These are phyloP conservation scores for Drosophila miranda DNA, from an alignment of 1,140 invertebrate species.

Conservation along the genomic window DNA sequence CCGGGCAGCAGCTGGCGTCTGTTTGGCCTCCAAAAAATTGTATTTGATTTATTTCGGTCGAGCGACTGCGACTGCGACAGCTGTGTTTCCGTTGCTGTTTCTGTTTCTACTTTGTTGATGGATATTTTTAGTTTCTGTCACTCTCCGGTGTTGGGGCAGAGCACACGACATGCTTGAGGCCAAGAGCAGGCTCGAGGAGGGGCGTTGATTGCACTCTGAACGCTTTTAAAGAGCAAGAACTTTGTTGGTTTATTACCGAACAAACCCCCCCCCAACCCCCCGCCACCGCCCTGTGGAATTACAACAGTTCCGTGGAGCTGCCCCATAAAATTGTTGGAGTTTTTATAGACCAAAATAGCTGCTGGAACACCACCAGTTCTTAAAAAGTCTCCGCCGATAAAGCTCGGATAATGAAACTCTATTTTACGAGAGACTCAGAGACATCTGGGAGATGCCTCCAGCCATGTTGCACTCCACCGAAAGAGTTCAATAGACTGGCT, in stretches of 20 bases:
- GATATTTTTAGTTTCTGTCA: conserved; percentile 50
- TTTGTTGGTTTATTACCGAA: not conserved
- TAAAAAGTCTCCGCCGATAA: conserved; percentile 22
- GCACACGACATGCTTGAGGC: conserved; percentile 3
- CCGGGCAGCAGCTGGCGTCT: conserved; percentile 31
- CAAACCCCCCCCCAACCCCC: not conserved
- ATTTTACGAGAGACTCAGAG: conserved; percentile 32
- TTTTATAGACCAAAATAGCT: conserved; percentile 9
- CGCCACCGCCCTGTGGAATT: not conserved
- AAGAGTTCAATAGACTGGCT: conserved; percentile 24
- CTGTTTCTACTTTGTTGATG: not conserved
- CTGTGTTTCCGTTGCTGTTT: conserved; percentile 27
- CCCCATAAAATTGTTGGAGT: conserved; percentile 11
- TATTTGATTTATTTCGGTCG: conserved; percentile 39
- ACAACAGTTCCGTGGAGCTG: conserved; percentile 1
- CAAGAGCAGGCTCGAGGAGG: not conserved
- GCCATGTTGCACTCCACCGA: no score
- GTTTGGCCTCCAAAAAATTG: conserved; percentile 2
- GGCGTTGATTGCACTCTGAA: conserved; percentile 9
- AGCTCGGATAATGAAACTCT: conserved; percentile 28
- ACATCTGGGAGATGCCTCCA: no score
- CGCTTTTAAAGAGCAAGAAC: conserved; percentile 16
- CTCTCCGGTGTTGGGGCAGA: conserved; percentile 11
- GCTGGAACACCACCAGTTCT: conserved; percentile 1
- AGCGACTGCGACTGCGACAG: conserved; percentile 52